Evolutionary conservation across 2,797 vertebrate genomes (phyloP), one percentile per base, ranked within the genome.

Genomic region (Hippocampus kuda): DNA sequence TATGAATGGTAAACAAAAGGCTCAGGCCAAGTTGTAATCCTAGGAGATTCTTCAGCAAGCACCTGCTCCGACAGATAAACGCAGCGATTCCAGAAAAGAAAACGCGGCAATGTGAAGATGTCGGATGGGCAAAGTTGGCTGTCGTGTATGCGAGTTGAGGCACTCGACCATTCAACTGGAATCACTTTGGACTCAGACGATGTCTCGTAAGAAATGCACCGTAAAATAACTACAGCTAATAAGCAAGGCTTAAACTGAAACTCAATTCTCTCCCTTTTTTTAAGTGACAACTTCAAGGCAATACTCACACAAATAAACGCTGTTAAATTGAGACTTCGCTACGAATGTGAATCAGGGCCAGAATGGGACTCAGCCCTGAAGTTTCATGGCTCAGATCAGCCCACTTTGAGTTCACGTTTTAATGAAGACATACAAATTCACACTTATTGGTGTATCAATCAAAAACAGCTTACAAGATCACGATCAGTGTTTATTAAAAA

Each of bases 21-120:
- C 66, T 74, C 63, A 73, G 68, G 77, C 57, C 51, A 75, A 81
- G 57, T 78, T 66, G 48, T 81, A 82, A 85, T 86, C 82, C 77
- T 11, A 9, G 13, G 59, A 74, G 79, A 84, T 79, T 79, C 72
- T 70, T 76, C 59, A 56, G 72, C 46, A 80, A 79, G 68, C 75
- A 77, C 78, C 74, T 74, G 69, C 67, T 72, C 65, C 67, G 67
- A 44, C 79, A 67, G 76, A 86, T 73, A 81, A 84, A 86, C 80
- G 84, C 61, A 69, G 61, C 64, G 69, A 79, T 79, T 75, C 75
- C 77, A 76, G 59, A 84, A 77, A 71, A 80, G 77, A 71, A 74
- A 70, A 75, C 49, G 66, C 66, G 74, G 70, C 59, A 56, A 69
- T 73, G 48, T 64, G 48, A 72, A 44, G 67, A 34, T 70, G 68